A percentile compares a stretch with the other conserved stretches of the same genome.
phyloP scores from a whole-genome alignment of 2,888 invertebrate genomes.

The Eucera pruinosa region DNA sequence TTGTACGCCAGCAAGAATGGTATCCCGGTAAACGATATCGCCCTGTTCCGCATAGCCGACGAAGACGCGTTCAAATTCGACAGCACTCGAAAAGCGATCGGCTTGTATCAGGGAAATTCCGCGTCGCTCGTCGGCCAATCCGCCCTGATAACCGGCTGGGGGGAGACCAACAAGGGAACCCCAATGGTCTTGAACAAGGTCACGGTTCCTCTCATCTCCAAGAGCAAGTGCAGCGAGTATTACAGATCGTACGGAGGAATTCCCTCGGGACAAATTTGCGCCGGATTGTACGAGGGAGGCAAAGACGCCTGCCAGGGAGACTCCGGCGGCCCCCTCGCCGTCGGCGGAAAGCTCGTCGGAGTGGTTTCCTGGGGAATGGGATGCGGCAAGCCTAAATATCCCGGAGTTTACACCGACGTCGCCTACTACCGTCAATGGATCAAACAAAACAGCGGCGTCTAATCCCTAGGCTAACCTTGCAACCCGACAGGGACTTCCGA shows the following conservation, averaged over 20 bases:
- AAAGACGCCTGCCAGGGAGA: conserved; percentile 80
- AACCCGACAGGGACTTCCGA: too few relatives aligned
- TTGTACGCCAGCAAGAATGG: conserved; percentile 19
- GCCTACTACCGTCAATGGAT: conserved; percentile 85
- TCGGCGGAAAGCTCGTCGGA: conserved; percentile 71
- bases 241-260: conserved; percentile 79
- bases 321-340: conserved; percentile 76
- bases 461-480: background rate
- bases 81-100: conserved; percentile 83
- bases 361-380: conserved; percentile 85
- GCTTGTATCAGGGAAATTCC: conserved; percentile 81
- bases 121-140: conserved; percentile 35
- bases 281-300: conserved; percentile 86
- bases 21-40: conserved; percentile 84
- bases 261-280: conserved; percentile 85
- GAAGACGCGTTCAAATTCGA: conserved; percentile 83
- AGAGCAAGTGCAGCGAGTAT: conserved; percentile 84
- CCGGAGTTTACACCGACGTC: conserved; percentile 85
- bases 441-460: conserved; percentile 19
- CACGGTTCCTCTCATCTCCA: conserved; percentile 86
- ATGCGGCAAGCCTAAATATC: conserved; percentile 84
- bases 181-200: conserved; percentile 84
- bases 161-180: conserved; percentile 23
- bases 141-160: conserved; percentile 74
- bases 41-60: conserved; percentile 85